Conservation (phyloP, 2,113 vertebrate genomes). For the Odobenus rosmarus region DNA sequence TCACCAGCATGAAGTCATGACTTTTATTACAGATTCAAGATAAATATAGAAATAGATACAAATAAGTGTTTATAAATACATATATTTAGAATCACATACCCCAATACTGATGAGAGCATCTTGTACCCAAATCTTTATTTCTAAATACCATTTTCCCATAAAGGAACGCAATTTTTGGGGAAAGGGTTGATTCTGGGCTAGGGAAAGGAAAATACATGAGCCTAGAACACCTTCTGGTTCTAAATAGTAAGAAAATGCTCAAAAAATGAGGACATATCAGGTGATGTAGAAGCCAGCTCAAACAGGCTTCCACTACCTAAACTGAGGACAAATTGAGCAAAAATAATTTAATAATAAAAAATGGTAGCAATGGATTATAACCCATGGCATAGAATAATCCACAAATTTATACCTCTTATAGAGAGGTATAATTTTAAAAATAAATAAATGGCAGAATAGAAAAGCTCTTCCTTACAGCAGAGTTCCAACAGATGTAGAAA, state of each 20-base stretch:
- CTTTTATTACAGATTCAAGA: constrained; percentile 23
- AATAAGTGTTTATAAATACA: neutral
- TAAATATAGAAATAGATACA: neutral
- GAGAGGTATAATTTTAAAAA: neutral
- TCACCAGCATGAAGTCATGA: neutral
- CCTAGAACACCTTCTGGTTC: neutral
- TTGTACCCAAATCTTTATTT: neutral
- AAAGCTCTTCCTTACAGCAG: neutral
- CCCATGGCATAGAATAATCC: neutral
- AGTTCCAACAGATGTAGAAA: neutral
- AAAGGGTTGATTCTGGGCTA: neutral
- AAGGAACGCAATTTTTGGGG: neutral
- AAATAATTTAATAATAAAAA: neutral
- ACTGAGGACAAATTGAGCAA: neutral
- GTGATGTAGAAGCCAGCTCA: neutral
- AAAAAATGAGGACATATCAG: neutral
- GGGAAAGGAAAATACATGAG: neutral
- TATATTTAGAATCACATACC: neutral
- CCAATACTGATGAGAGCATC: neutral
- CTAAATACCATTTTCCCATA: neutral
- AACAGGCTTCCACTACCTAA: neutral
- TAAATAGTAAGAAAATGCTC: neutral
- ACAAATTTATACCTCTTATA: neutral
- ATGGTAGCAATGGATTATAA: neutral
- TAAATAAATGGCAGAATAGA: neutral